Evolutionary conservation across 2,888 invertebrate genomes (phyloP).

Genomic region (Eupithecia subfuscata): DNA sequence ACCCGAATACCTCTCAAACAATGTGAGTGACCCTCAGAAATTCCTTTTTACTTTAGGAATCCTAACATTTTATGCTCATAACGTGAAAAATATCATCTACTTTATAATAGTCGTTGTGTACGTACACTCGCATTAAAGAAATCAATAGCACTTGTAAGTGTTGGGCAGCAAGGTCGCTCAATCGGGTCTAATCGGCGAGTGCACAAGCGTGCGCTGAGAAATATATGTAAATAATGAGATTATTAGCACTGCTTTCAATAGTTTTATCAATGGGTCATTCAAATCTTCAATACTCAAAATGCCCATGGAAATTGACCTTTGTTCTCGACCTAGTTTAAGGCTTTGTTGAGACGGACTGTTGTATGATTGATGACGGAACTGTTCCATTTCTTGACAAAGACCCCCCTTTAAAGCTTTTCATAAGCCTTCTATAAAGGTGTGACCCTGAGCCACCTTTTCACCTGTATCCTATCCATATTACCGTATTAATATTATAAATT

Average conservation of each 20-base stretch:
- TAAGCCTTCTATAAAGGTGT: not conserved
- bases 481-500: no score
- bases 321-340: not conserved
- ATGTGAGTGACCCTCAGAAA: not conserved
- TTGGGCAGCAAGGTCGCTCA: constrained; percentile 33
- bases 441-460: not conserved
- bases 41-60: constrained; percentile 8
- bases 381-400: not conserved
- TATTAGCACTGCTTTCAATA: not conserved
- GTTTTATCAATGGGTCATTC: not conserved
- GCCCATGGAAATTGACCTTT: not conserved
- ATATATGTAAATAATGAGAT: not conserved
- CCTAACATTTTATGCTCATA: not conserved
- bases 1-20: not conserved
- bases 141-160: constrained; percentile 38
- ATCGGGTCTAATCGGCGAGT: constrained; percentile 25
- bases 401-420: not conserved
- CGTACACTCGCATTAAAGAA: constrained; percentile 11
- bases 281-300: not conserved
- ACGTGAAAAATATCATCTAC: not conserved
- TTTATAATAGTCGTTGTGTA: not conserved
- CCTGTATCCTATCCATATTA: not conserved
- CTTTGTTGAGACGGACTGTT: not conserved
- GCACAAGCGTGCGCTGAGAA: constrained; percentile 1
- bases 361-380: constrained; percentile 6